Percentiles rank a stretch among this genome's conserved stretches.
phyloP scores from a whole-genome alignment of 1,140 invertebrate species.

The Aphaenogaster floridana region DNA sequence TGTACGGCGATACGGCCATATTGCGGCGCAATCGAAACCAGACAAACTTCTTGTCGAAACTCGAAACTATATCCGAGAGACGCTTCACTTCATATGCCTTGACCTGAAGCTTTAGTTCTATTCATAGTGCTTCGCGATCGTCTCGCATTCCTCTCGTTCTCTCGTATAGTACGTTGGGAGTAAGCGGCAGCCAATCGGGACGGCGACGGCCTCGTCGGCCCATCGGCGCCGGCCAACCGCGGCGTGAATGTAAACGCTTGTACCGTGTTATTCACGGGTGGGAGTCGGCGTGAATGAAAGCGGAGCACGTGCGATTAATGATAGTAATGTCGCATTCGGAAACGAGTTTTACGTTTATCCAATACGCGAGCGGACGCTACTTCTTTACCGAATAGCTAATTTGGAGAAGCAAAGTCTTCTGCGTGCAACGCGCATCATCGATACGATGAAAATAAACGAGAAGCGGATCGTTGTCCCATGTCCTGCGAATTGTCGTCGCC shows the following conservation, averaged over 20 bases:
- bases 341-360: conserved; percentile 64
- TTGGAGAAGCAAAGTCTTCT: no score
- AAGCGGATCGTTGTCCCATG: background rate
- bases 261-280: conserved; percentile 53
- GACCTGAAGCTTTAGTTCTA: conserved; percentile 63
- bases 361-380: background rate
- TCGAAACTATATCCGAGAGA: conserved; percentile 73
- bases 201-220: background rate
- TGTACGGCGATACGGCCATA: conserved; percentile 69
- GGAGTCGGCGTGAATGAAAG: conserved; percentile 74
- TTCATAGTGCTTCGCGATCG: conserved; percentile 36
- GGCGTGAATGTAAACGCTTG: conserved; percentile 21
- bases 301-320: conserved; percentile 74
- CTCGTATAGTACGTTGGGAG: conserved; percentile 49
- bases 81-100: conserved; percentile 36
- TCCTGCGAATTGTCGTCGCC: background rate
- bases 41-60: conserved; percentile 73
- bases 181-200: conserved; percentile 59
- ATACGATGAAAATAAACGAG: background rate
- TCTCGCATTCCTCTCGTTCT: conserved; percentile 48
- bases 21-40: conserved; percentile 41
- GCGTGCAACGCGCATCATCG: background rate
- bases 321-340: conserved; percentile 63
- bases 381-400: background rate
- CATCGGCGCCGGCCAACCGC: conserved; percentile 61